Conservation (phyloP, 2,113 vertebrate genomes). For the Drymodes brunneopygia region DNA sequence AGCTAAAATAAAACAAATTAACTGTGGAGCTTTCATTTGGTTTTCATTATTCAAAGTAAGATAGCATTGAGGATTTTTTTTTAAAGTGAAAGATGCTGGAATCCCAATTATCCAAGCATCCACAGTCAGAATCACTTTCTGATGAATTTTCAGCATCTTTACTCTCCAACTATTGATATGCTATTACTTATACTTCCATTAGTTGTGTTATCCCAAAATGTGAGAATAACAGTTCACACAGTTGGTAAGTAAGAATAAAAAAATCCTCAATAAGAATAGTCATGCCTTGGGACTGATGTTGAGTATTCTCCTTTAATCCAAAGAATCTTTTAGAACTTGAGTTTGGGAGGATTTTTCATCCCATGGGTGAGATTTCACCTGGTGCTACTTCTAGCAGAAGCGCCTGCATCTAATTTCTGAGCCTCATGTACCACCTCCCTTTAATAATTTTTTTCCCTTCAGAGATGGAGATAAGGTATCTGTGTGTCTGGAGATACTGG, state of each 20-base stretch:
- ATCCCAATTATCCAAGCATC: neutral
- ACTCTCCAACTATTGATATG: neutral
- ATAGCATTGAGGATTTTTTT: neutral
- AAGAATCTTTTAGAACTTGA: neutral
- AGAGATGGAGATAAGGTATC: neutral
- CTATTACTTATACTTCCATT: neutral
- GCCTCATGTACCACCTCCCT: neutral
- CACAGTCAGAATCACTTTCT: neutral
- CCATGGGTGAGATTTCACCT: neutral
- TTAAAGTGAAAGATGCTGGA: neutral
- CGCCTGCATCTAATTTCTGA: neutral
- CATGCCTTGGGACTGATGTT: neutral
- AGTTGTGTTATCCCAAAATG: neutral
- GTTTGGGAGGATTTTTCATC: neutral
- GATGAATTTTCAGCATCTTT: neutral
- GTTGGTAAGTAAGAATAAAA: neutral
- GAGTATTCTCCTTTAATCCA: neutral
- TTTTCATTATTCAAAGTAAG: neutral
- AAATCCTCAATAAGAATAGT: neutral
- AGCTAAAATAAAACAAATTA: slow-evolving; percentile 35
- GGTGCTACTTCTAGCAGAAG: neutral
- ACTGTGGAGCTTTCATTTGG: neutral
- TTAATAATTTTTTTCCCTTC: neutral
- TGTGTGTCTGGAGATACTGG: neutral
- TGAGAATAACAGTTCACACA: neutral